Evolutionary conservation across 1,140 invertebrate genomes (phyloP), one percentile per base, ranked within the genome.

Genomic region (Neodiprion virginianus): DNA sequence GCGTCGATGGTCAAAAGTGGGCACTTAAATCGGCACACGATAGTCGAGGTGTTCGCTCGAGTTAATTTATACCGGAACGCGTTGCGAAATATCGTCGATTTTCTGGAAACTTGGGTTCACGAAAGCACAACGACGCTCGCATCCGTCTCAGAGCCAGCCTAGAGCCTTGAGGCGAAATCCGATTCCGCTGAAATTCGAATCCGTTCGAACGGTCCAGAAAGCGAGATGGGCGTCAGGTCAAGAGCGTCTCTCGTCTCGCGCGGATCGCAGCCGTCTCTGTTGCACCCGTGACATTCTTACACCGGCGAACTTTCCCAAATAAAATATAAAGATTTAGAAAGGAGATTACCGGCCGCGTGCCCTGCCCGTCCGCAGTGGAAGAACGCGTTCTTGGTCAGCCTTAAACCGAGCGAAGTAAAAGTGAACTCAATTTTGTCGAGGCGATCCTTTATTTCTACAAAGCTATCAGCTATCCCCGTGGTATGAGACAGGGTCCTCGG

Each of bases 281-380:
- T 17, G 53, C 53, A 61, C n/a, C 53, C 53, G 53, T 17, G 53
- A 61, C 53, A 61, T 61, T 61, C 53, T 61, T 17, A 3, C 11
- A 17, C 11, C 53, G 11, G 28, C 28, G 8, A 40, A 84, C 83
- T 88, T 88, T 87, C 83, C 72, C 80, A 81, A 83, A 82, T 81
- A 74, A 80, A 83, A 81, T 40, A 40, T 76, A 80, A 85, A 84
- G 73, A 77, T 84, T 86, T 85, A 83, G 82, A 86, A 86, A 88
- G 82, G 81, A 67, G 79, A 75, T 79, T 61, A 61, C n/a, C 53
- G 53, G 5, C 53, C 53, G 53, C 11, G 53, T 61, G 53, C 53
- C 53, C 53, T 61, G n/a, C 53, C 53, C 53, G n/a, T 17, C 53
- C 8, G 28, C 28, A 5, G 28, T 40, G 28, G 11, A 61, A 69